Evolutionary conservation across 2,113 vertebrate species (phyloP), one percentile per base, ranked within the genome.

Genomic region (Pelecanus crispus): DNA sequence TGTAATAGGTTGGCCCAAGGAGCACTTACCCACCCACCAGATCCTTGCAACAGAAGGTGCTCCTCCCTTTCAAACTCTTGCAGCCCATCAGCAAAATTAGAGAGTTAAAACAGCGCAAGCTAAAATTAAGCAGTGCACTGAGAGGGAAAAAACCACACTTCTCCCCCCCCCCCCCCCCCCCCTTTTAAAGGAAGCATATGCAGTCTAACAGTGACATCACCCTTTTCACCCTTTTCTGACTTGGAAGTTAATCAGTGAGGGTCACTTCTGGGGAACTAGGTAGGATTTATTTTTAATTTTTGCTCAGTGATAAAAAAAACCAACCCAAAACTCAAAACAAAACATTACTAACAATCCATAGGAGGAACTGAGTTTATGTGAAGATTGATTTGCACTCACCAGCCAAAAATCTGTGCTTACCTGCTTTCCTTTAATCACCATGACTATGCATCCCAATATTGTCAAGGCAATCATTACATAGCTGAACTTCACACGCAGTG

Each of bases 391-490:
- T 83, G 52, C 17, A 32, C 22, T 70, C 21, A 63, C 47, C 38
- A 80, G 47, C 28, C 52, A 78, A 49, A 58, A 70, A 59, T 53
- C 45, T 32, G 19, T 50, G 92, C 98, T 98, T 90, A 99, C 99
- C 98, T 95, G 81, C 97, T 99, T 99, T 47, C 99, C 99, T 81
- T 94, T 20, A 31, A 98, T 18, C 40, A 99, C 83, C 98, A 98
- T 99, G 3, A 17, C 0, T 16, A 99, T 1, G 81, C 99, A 99
- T 52, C 98, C 98, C 6, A 56, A 2, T n/a, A 99, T 52, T 7
- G 99, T 99, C 88, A 97, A 9, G 9, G 44, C 97, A 6, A 99
- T 99, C 99, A 99, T 99, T 9, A 97, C 0, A 5, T 99, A 99
- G 97, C 99, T 98, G 72, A 94, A 74, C 97, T 98, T 99, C 89